Evolutionary conservation across 2,888 invertebrate species (phyloP), one percentile per base, ranked within the genome.

Genomic region (Drosophila borborema): DNA sequence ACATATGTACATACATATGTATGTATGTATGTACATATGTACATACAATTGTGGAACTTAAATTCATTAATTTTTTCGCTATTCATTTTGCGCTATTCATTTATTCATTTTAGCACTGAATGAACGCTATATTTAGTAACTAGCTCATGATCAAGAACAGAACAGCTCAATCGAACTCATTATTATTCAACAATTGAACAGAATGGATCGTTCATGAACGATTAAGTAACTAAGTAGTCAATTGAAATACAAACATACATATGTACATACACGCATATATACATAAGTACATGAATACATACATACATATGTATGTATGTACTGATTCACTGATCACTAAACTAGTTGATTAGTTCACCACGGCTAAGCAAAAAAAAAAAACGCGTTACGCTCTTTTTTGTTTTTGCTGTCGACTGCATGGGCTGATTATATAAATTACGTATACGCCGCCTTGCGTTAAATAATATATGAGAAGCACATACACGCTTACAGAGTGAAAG

Each of bases 351-450:
- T 46, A 16, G 46, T 16, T 23, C 23, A 46, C 23, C 23, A 23
- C 14, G 45, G 45, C 5, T 18, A 5, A 12, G 7, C n/a, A 41
- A 41, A 12, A n/a, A 41, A 41, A 20, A 12, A 46, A 7, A 12
- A n/a, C 12, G 38, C 2, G 54, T 45, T 38, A 18, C 34, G 45
- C 36, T 41, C 41, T 58, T 12, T 28, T 23, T 3, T 14, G 7
- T 20, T 23, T 23, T 7, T 23, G 14, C 14, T 46, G 46, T 43
- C 43, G 53, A 23, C 56, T 53, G 43, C 14, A 38, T 20, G 46
- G 49, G 41, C 48, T 76, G 72, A 64, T 66, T 77, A 70, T 74
- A 60, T 70, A 56, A 78, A 67, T 64, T 66, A 45, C 66, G 74
- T 66, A 74, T 64, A 71, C 75, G 59, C 49, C 51, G 59, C 43